A percentile compares a stretch with the other conserved stretches of the same genome.
Evolutionary conservation across 2,797 vertebrate species (phyloP).

Genomic region (Chelon labrosus): DNA sequence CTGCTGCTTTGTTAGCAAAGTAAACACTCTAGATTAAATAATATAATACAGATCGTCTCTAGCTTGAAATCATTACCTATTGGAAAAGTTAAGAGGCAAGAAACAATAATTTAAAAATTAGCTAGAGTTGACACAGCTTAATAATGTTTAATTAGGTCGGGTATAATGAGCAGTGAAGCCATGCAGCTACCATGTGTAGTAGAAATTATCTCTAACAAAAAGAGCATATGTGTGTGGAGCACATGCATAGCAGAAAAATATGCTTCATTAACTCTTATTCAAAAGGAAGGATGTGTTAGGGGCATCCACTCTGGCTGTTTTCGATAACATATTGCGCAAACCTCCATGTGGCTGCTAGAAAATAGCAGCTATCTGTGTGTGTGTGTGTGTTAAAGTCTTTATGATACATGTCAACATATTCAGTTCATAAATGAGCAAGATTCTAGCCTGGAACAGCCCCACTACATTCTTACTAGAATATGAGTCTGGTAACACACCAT

Average conservation of each 20-base stretch:
- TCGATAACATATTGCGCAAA: neutral
- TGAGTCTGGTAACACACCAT: too few relatives aligned
- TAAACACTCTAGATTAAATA: neutral
- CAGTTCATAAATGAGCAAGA: constrained; percentile 1
- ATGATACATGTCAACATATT: neutral
- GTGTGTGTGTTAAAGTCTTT: neutral
- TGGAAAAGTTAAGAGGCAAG: neutral
- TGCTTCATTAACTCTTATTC: constrained; percentile 20
- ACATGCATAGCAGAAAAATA: constrained; percentile 1
- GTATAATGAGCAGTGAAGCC: constrained; percentile 5
- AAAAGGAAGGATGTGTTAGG: neutral
- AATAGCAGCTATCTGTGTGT: neutral
- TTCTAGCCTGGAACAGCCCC: neutral
- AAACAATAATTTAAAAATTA: neutral
- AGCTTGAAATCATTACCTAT: neutral
- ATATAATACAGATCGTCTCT: neutral
- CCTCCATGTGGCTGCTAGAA: neutral
- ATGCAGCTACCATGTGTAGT: neutral
- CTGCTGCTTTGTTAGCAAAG: neutral
- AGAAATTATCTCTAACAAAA: constrained; percentile 12
- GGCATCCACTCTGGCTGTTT: neutral
- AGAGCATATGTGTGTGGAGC: neutral
- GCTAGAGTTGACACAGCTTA: constrained; percentile 6
- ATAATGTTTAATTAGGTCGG: constrained; percentile 4
- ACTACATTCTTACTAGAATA: too few relatives aligned